phyloP scores from a whole-genome alignment of 2,113 vertebrate species.

The Tringa solitaria region DNA sequence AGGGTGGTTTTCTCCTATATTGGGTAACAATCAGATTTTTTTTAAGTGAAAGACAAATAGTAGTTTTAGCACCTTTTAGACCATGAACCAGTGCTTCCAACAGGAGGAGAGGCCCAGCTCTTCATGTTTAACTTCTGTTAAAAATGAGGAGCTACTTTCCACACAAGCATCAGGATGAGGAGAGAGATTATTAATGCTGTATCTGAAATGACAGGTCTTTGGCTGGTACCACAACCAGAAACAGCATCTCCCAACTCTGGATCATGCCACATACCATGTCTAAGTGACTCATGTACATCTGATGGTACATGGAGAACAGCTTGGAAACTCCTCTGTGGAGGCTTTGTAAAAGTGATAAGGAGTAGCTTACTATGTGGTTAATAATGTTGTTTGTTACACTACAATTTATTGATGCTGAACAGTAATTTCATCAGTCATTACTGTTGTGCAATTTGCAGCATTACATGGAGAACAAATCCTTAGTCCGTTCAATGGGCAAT shows the following conservation, averaged over 20 bases:
- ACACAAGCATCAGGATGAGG: not conserved
- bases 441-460: not conserved
- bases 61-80: not conserved
- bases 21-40: not conserved
- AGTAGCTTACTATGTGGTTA: not conserved
- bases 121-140: not conserved
- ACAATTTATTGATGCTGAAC: not conserved
- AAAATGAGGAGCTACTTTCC: not conserved
- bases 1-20: not conserved
- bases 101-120: not conserved
- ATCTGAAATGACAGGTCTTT: not conserved
- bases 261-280: not conserved
- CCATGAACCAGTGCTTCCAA: not conserved
- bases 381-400: not conserved
- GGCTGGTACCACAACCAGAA: not conserved
- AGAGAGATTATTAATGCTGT: not conserved
- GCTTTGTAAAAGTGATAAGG: not conserved
- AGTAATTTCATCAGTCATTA: not conserved
- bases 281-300: not conserved
- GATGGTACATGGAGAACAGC: not conserved
- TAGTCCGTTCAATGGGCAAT: not conserved
- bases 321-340: not conserved
- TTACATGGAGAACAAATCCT: not conserved
- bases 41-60: not conserved
- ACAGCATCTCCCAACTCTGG: not conserved